phyloP scores from a whole-genome alignment of 2,888 invertebrate genomes.

The Lasius platythorax region DNA sequence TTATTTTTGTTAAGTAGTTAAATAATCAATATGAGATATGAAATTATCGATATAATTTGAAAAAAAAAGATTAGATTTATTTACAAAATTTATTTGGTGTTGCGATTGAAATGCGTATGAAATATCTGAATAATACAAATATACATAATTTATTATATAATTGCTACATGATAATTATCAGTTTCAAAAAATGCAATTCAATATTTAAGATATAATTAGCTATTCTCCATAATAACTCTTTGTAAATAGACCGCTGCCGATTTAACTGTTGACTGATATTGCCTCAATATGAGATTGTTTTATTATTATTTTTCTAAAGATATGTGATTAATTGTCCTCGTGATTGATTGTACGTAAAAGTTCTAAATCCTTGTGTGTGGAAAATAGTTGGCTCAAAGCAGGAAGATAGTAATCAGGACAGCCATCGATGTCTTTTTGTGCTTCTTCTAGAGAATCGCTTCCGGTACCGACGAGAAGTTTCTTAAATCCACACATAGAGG shows the following conservation, averaged over 20 bases:
- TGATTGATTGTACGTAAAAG: neutral
- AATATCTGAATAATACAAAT: neutral
- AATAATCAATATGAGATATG: neutral
- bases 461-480: constrained; percentile 80
- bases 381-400: constrained; percentile 43
- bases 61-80: neutral
- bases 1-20: neutral
- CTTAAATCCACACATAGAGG: constrained; percentile 74
- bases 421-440: constrained; percentile 44
- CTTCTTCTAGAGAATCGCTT: constrained; percentile 65
- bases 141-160: neutral
- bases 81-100: neutral
- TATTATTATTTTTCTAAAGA: neutral
- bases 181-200: neutral
- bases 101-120: neutral
- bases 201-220: neutral
- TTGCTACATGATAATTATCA: neutral
- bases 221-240: neutral
- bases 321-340: neutral
- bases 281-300: neutral
- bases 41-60: neutral
- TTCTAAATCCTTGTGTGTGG: neutral
- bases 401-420: constrained; percentile 76
- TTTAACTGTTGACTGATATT: constrained; percentile 1
- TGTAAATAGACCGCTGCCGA: neutral